Evolutionary conservation across 2,888 invertebrate species (phyloP), one percentile per base, ranked within the genome.

Genomic region (Salpingus planirostris): DNA sequence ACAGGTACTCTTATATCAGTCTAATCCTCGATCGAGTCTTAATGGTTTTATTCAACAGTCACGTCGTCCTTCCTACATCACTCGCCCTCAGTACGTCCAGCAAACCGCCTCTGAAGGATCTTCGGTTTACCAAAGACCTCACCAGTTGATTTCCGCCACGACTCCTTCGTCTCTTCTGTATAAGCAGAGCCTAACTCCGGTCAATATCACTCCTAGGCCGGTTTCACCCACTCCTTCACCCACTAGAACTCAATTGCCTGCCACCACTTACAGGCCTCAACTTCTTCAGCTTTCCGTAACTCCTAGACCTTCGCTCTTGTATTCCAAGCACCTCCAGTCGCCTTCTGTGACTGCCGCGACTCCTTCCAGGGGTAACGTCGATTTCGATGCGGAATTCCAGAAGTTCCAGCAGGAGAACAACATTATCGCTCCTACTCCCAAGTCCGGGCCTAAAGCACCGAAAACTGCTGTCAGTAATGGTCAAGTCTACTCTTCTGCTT

Each of bases 351-450:
- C 55, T 7, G 60, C 68, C 62, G 43, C 46, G 27, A 31, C 54
- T 24, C 58, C 66, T 27, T 55, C 56, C 36, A 55, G 58, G 26
- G 42, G 46, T 21, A 47, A 38, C 33, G 30, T 73, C 18, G 80
- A 83, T 59, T 83, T 83, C 43, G 82, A 80, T 36, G 78, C 78
- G 21, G 83, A 84, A 62, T 79, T 84, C 51, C 80, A 81, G 39
- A 78, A 47, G 52, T 80, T 80, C 71, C 77, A 80, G 54, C 69
- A 76, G 18, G 78, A 79, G 25, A 77, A 77, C 56, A 75, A 74
- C 52, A 11, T 27, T 10, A 59, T 67, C 38, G 68, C 71, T 42
- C 71, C 70, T 36, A 73, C 74, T 32, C 74, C 67, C 31, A 57
- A 64, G 3, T 55, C 62, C n/a, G 52, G 61, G n/a, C 21, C 36